Conservation (phyloP, 2,113 vertebrate species). For the Pitta sordida region DNA sequence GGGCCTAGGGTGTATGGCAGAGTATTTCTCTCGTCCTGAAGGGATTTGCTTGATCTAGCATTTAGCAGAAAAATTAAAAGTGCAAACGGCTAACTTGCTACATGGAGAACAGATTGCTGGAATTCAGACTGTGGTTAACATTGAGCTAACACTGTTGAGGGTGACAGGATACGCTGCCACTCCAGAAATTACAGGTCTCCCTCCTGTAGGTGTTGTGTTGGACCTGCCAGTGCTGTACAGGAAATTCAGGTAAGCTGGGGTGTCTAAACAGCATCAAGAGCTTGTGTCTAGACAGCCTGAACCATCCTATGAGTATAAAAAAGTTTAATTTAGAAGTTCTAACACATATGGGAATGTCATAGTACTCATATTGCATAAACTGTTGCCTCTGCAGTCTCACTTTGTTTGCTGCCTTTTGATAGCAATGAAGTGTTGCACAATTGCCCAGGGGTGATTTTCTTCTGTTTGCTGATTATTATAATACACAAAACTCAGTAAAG, state of each 20-base stretch:
- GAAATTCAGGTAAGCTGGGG: background rate
- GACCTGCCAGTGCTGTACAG: background rate
- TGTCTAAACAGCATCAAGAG: background rate
- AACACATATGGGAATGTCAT: rapidly evolving
- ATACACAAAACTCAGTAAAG: background rate
- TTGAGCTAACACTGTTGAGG: background rate
- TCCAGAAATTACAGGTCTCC: background rate
- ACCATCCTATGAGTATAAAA: background rate
- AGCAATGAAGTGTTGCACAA: background rate
- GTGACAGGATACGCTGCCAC: background rate
- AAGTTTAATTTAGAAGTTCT: background rate
- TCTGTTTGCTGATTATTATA: background rate
- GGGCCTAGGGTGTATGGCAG: background rate
- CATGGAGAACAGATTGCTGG: background rate
- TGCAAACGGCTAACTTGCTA: background rate
- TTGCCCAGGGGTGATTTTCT: background rate
- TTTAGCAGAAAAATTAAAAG: background rate
- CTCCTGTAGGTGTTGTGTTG: background rate
- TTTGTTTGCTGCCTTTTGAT: background rate
- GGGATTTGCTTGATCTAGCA: background rate
- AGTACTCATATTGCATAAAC: background rate
- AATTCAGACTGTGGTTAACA: background rate
- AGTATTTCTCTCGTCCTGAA: background rate
- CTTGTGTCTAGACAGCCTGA: background rate
- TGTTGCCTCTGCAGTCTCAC: background rate